Base-by-base conservation (phyloP, 2,888 invertebrate genomes). In the Limnephilus auricula region DNA sequence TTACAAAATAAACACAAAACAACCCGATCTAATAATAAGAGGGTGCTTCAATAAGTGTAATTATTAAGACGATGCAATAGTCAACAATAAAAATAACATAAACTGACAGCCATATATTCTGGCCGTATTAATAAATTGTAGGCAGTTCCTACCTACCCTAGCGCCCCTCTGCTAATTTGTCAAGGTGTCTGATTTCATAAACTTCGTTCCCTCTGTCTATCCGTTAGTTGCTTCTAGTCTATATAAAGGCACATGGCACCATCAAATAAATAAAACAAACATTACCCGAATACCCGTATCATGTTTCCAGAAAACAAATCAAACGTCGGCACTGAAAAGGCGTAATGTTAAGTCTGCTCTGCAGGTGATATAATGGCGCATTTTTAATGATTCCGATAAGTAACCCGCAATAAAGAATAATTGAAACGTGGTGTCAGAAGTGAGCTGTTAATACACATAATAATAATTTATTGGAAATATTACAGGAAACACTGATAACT, bases 131-230 rank as follows among this genome's bases (percentile, higher is more conserved):
- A 65, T 65, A 45, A 18, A 65, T n/a, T 9, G 25, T 25, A 25
- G 25, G 65, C 50, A 65, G 50, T 65, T 5, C 18, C 50, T 45
- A 2, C 3, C 45, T 65, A 9, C 25, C 25, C 65, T 4, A 65
- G n/a, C 65, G 32, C 80, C 80, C 80, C 32, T 30, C 80, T 18
- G 80, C 80, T 80, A 80, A 80, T 80, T 80, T 80, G 80, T 80
- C 80, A 65, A n/a, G 80, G 80, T 80, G 32, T 80, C 80, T 80
- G 13, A 80, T 80, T 80, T 80, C 80, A 80, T 18, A 18, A 15
- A 18, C 80, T 13, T 18, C 31, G n/a, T 65, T 65, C 65, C 25
- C 25, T 25, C 65, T 65, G 65, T 45, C 15, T 4, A 18, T 50
- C 18, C 15, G 45, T 45, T 45, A 15, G 15, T 65, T 65, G 65